Base-by-base conservation (phyloP, 1,140 invertebrate species). In the Megalonaias nervosa region DNA sequence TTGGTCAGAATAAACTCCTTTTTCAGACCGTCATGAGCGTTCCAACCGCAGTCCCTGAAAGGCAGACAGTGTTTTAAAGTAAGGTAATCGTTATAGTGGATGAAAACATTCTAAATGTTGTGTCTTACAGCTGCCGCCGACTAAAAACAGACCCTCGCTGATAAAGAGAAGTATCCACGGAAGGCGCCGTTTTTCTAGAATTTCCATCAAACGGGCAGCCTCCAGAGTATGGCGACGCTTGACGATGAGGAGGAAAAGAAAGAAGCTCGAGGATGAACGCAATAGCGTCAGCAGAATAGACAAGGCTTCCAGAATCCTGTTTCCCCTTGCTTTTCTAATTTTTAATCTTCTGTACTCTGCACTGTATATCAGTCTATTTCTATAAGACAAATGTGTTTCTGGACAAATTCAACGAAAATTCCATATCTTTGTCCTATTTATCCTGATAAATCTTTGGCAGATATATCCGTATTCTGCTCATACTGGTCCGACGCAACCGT, bases 251-350 rank as follows among this genome's bases (percentile, higher is more conserved):
- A 72, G 69, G n/a, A 71, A 72, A 56, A 67, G 57, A 57, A 71
- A 72, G 21, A 11, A 26, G 16, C 48, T 64, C 65, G 67, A 80
- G 15, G 76, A 74, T 9, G 70, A 74, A 48, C 78, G 67, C 60
- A 89, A 89, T 77, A 89, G 87, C 74, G 85, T 90, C 58, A 91
- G 90, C 70, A 88, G 91, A 85, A 91, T 93, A 48, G 93, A 93
- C 81, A 91, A 91, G 57, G 89, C 90, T n/a, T 85, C 92, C 15
- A 79, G 92, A 19, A 84, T 92, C 58, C 75, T 92, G 19, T 93
- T 93, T 83, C 92, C 92, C 0, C 68, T 92, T 5, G 83, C 86
- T 0, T 93, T 93, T 83, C 82, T 89, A 31, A 79, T 92, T 21
- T 82, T 93, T n/a, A 93, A 92, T 81, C 77, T 91, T 19, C 82